These are phyloP conservation scores for Plagodis pulveraria DNA, from an alignment of 2,888 invertebrate genomes.

Conservation along the genomic window DNA sequence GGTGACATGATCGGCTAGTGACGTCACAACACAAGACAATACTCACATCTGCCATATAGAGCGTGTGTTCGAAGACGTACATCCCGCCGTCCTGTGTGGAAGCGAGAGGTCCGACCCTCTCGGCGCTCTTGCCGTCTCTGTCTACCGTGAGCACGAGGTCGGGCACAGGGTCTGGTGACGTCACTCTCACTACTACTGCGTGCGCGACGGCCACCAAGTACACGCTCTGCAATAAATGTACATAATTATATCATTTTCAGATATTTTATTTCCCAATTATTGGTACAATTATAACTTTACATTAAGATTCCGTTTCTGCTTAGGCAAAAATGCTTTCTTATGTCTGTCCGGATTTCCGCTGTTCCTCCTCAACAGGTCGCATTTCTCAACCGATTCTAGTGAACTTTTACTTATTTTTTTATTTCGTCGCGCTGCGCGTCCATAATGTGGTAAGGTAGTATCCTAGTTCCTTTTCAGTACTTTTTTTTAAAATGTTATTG, in stretches of 20 bases:
- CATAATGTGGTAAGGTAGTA: no score
- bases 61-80: conserved; percentile 64
- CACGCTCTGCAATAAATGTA: conserved; percentile 34
- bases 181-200: conserved; percentile 77
- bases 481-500: no score
- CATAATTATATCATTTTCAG: not conserved
- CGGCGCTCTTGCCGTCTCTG: conserved; percentile 40
- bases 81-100: conserved; percentile 47
- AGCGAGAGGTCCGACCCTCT: conserved; percentile 46
- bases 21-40: not conserved
- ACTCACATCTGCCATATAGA: conserved; percentile 71
- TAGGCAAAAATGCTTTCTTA: no score
- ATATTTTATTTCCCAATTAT: not conserved
- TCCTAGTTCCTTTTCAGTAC: no score
- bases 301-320: no score
- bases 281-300: not conserved
- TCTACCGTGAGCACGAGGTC: conserved; percentile 75
- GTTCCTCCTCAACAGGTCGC: no score
- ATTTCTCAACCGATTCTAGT: no score
- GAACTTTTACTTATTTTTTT: no score
- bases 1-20: no score
- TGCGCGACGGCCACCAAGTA: conserved; percentile 84
- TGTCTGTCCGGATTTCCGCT: no score
- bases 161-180: conserved; percentile 70
- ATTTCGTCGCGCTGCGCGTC: no score